A percentile compares a stretch with the other conserved stretches of the same genome.
Evolutionary conservation across 2,113 vertebrate species (phyloP).

Genomic region (Oenanthe melanoleuca): DNA sequence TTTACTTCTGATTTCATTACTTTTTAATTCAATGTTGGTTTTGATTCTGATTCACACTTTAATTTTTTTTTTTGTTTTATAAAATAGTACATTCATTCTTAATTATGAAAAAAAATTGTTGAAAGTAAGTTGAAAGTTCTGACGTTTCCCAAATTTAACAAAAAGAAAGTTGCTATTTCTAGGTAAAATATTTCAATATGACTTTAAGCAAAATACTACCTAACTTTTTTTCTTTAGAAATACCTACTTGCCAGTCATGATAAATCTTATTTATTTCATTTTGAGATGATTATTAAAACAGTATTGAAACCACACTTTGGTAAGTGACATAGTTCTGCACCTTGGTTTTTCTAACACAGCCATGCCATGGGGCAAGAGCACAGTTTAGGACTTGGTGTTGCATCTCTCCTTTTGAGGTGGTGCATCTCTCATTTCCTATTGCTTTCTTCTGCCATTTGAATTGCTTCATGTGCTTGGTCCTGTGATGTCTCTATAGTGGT

Average conservation of each 20-base stretch:
- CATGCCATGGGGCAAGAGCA: background rate
- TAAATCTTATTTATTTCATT: background rate
- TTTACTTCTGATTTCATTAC: background rate
- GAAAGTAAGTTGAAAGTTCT: background rate
- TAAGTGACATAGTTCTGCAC: background rate
- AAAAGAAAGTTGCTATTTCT: background rate
- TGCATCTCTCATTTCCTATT: background rate
- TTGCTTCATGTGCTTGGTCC: background rate
- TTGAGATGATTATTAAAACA: background rate
- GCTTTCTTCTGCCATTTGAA: background rate
- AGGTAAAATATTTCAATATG: background rate
- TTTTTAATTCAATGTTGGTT: background rate
- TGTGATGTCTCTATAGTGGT: background rate
- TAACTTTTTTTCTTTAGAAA: background rate
- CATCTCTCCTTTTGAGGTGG: background rate
- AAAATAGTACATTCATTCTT: background rate
- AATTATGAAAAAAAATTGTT: background rate
- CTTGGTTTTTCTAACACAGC: background rate
- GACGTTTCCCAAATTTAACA: background rate
- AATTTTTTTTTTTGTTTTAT: background rate
- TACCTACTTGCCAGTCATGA: background rate
- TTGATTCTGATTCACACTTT: background rate
- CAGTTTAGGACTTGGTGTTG: background rate
- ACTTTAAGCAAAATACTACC: background rate
- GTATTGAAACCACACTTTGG: background rate